Evolutionary conservation across 2,113 vertebrate species (phyloP).

Genomic region (Saimiri boliviensis): DNA sequence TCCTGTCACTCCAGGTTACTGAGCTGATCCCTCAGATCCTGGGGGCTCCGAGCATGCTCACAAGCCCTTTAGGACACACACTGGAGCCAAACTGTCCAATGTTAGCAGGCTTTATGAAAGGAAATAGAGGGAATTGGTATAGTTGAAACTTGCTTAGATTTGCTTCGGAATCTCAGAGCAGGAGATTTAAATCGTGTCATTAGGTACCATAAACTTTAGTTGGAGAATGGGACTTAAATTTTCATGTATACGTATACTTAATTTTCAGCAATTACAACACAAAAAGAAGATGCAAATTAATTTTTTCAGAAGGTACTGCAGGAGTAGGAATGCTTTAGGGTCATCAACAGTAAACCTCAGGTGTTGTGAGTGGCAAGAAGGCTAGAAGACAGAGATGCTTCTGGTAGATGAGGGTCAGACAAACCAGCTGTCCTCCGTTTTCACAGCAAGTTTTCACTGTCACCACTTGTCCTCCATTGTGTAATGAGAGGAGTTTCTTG

Average conservation of each 20-base stretch:
- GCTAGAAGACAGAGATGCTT: background rate
- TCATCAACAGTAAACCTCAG: background rate
- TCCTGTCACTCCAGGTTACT: background rate
- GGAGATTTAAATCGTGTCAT: background rate
- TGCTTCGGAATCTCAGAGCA: slow-evolving; percentile 18
- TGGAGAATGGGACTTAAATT: slow-evolving; percentile 19
- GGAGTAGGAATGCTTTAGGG: background rate
- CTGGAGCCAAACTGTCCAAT: background rate
- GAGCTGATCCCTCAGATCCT: background rate
- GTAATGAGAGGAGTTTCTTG: background rate
- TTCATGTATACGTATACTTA: background rate
- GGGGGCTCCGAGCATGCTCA: background rate
- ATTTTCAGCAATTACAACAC: slow-evolving; percentile 3
- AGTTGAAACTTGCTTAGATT: background rate
- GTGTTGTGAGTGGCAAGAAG: background rate
- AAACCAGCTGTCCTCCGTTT: background rate
- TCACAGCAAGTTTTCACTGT: background rate
- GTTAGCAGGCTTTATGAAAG: background rate
- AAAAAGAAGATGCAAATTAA: background rate
- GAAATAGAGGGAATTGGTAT: background rate
- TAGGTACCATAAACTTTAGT: slow-evolving; percentile 7
- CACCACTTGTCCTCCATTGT: background rate
- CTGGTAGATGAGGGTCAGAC: background rate
- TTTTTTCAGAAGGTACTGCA: background rate
- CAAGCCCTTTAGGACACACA: background rate